Conservation (phyloP, 2,113 vertebrate species). For the Herpailurus yagouaroundi region DNA sequence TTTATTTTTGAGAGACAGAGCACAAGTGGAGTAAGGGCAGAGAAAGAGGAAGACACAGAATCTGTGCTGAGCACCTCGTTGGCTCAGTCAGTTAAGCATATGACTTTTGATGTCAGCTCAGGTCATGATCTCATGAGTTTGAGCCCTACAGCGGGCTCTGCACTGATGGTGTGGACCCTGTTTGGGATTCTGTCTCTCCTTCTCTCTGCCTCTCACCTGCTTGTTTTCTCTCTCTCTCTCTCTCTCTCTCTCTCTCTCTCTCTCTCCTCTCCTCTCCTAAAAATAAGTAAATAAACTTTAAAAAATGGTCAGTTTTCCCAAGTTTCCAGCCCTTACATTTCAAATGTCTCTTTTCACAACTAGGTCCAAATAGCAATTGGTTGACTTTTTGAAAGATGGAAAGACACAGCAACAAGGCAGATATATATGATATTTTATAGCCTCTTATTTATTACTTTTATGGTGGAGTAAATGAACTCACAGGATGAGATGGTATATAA, state of each 20-base stretch:
- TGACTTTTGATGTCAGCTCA: background rate
- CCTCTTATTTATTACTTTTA: background rate
- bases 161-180: background rate
- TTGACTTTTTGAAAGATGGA: constrained; percentile 22
- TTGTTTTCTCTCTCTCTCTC: no score
- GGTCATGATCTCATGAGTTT: background rate
- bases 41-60: no score
- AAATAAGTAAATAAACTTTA: no score
- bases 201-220: background rate
- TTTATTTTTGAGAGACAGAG: no score
- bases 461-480: background rate
- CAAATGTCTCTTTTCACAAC: background rate
- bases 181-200: background rate
- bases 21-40: no score
- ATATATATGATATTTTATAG: background rate
- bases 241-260: background rate
- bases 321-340: background rate
- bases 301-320: background rate
- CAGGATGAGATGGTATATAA: background rate
- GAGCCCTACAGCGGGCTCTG: background rate
- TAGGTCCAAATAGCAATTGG: background rate
- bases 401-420: background rate
- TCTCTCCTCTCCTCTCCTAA: no score
- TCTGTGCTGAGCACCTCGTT: background rate
- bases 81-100: background rate